These are phyloP conservation scores for Microplitis mediator DNA, from an alignment of 1,140 invertebrate genomes.

Conservation along the genomic window DNA sequence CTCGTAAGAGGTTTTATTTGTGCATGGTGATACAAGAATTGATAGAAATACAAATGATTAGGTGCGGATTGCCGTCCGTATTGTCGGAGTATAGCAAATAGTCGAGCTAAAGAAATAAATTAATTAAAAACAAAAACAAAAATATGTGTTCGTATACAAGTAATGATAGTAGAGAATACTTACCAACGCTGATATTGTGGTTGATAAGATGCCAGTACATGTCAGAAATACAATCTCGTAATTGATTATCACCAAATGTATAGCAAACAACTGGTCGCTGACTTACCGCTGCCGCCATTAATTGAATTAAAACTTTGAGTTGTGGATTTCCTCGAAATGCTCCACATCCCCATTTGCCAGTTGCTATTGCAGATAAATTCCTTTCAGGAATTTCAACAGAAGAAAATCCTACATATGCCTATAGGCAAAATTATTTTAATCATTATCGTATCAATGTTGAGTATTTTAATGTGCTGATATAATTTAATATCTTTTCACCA, in stretches of 20 bases:
- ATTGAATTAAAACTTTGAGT: conserved; percentile 89
- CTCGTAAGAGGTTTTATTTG: conserved; percentile 48
- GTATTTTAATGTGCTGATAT: too few species aligned
- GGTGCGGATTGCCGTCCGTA: conserved; percentile 44
- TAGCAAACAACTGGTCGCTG: conserved; percentile 82
- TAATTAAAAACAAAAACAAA: neutral
- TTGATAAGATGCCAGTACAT: conserved; percentile 74
- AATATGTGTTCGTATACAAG: neutral
- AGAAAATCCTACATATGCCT: conserved; percentile 83
- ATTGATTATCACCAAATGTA: conserved; percentile 80
- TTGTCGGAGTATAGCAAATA: conserved; percentile 46
- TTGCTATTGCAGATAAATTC: conserved; percentile 76
- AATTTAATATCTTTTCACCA: too few species aligned
- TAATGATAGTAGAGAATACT: conserved; percentile 26
- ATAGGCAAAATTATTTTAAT: conserved; percentile 31
- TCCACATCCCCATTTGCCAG: conserved; percentile 99
- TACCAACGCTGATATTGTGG: conserved; percentile 70
- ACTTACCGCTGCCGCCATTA: conserved; percentile 82
- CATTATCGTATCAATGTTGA: too few species aligned
- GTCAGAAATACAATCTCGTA: conserved; percentile 73
- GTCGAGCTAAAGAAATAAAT: conserved; percentile 31
- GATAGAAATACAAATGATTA: conserved; percentile 56
- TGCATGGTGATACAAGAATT: conserved; percentile 55
- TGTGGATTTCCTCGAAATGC: conserved; percentile 87
- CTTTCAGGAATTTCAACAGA: conserved; percentile 44